Percentiles rank a stretch among this genome's conserved stretches.
phyloP scores from a whole-genome alignment of 2,113 vertebrate genomes.

The Carollia perspicillata region DNA sequence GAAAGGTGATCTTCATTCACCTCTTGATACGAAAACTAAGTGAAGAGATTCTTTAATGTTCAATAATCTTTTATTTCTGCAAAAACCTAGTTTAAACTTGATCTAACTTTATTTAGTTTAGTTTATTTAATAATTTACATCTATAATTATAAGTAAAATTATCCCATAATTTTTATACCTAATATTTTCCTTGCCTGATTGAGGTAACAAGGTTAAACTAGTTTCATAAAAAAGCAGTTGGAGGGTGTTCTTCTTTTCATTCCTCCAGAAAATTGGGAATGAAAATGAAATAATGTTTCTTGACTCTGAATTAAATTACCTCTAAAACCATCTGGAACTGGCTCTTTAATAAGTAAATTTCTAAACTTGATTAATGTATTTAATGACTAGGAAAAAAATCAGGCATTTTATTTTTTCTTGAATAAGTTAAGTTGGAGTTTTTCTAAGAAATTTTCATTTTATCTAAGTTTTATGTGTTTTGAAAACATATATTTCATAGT shows the following conservation, averaged over 20 bases:
- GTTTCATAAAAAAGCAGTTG: background rate
- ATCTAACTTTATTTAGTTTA: background rate
- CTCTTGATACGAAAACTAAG: slow-evolving; percentile 9
- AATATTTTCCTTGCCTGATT: background rate
- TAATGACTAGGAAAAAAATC: background rate
- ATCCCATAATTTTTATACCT: background rate
- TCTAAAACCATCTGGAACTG: background rate
- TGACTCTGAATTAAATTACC: background rate
- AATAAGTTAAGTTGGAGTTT: background rate
- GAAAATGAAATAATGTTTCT: background rate
- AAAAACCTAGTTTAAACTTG: background rate
- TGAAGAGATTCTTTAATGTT: background rate
- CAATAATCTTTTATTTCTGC: background rate
- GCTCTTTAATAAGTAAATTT: background rate
- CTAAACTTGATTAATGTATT: slow-evolving; percentile 26
- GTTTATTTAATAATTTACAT: slow-evolving; percentile 1
- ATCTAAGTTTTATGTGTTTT: background rate
- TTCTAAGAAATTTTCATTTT: slow-evolving; percentile 15
- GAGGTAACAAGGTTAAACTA: background rate
- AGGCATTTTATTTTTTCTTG: background rate
- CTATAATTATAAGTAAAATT: background rate
- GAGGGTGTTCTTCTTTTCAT: background rate
- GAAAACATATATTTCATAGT: background rate
- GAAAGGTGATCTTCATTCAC: background rate
- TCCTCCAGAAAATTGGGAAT: background rate